phyloP scores from a whole-genome alignment of 2,888 invertebrate species.

The Invenusta paracnida region DNA sequence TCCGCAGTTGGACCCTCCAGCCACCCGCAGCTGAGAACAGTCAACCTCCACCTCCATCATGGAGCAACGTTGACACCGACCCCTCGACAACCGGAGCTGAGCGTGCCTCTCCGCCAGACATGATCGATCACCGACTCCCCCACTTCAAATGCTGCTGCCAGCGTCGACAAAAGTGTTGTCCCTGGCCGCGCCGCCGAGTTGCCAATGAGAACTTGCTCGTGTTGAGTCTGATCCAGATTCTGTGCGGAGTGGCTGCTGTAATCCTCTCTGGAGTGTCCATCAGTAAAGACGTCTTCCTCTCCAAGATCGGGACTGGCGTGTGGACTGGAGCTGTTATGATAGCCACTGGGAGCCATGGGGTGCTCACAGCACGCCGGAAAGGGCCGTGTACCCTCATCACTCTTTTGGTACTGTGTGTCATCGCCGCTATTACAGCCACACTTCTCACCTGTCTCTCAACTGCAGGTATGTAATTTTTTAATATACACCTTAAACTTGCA shows the following conservation, averaged over 20 bases:
- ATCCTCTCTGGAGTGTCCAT: conserved; percentile 35
- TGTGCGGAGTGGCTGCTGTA: conserved; percentile 40
- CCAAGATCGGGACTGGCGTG: conserved; percentile 41
- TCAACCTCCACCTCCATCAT: neutral
- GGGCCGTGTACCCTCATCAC: conserved; percentile 39
- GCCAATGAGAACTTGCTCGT: conserved; percentile 39
- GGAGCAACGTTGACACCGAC: neutral
- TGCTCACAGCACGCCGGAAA: conserved; percentile 29
- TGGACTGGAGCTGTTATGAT: conserved; percentile 40
- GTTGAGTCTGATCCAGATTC: conserved; percentile 36
- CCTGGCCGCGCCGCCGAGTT: conserved; percentile 20
- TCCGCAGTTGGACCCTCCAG: neutral
- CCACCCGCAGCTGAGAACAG: neutral
- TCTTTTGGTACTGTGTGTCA: conserved; percentile 32
- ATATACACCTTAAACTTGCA: too few species aligned
- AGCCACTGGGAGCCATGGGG: conserved; percentile 35
- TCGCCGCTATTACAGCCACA: conserved; percentile 30
- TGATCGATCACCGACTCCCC: neutral
- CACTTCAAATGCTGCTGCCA: neutral
- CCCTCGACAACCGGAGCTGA: neutral
- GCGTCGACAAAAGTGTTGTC: neutral
- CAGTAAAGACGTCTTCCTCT: conserved; percentile 35
- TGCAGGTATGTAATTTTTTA: neutral
- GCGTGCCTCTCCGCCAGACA: too few species aligned
- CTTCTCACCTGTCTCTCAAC: conserved; percentile 38